Percentiles rank a stretch among this genome's conserved stretches.
Evolutionary conservation across 2,113 vertebrate species (phyloP).

Genomic region (Notiomystis cincta): DNA sequence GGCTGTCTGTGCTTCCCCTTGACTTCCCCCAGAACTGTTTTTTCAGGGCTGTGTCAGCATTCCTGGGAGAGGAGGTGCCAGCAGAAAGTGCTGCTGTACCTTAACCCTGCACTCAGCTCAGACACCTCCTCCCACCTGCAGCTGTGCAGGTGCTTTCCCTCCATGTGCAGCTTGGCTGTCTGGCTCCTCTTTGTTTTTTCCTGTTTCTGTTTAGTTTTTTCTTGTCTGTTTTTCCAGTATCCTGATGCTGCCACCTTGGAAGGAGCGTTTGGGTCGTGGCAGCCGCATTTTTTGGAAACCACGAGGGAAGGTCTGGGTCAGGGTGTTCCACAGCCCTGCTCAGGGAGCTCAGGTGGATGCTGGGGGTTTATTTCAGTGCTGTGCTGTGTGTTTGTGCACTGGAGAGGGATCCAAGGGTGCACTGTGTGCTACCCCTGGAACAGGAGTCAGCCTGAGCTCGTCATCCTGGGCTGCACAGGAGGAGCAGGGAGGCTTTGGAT

Average conservation of each 20-base stretch:
- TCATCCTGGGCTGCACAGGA: background rate
- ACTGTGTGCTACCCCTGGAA: rapidly evolving
- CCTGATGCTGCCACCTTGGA: background rate
- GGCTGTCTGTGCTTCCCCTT: background rate
- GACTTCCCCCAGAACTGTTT: background rate
- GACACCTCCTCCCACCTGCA: background rate
- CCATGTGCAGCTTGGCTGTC: background rate
- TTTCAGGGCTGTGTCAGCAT: background rate
- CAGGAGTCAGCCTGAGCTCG: background rate
- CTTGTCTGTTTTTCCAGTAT: background rate
- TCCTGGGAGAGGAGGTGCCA: background rate
- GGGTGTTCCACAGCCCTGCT: rapidly evolving
- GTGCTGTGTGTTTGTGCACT: background rate
- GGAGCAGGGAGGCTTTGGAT: background rate
- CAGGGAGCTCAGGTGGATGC: background rate
- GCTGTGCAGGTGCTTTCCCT: background rate
- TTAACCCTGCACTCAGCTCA: background rate
- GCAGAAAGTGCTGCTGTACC: background rate
- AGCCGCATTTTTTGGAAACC: background rate
- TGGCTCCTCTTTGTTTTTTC: background rate
- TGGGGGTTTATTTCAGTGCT: background rate
- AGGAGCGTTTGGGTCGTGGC: rapidly evolving
- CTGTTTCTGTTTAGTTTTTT: background rate
- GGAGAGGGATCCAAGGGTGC: background rate
- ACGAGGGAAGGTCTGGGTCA: rapidly evolving